Conservation (phyloP, 1,140 invertebrate genomes). For the Cotesia typhae region DNA sequence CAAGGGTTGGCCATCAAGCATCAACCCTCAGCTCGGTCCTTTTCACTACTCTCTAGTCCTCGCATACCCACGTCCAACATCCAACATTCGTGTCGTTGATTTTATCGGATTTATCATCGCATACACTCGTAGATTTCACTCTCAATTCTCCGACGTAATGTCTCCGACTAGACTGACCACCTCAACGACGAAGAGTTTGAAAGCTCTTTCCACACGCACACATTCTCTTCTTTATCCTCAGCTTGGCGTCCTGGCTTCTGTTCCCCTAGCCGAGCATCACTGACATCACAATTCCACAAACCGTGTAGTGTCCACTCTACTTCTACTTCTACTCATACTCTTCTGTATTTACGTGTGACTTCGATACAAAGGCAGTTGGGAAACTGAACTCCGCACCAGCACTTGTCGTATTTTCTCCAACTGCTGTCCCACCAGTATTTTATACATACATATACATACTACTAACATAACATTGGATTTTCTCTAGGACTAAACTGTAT, state of each 20-base stretch:
- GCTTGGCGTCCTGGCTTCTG: no score
- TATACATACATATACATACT: slow-evolving; percentile 8
- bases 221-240: not conserved
- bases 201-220: slow-evolving; percentile 22
- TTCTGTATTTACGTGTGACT: no score
- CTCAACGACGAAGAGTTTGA: slow-evolving; percentile 35
- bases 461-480: slow-evolving; percentile 20
- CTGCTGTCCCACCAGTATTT: no score
- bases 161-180: slow-evolving; percentile 32
- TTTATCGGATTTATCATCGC: slow-evolving; percentile 32
- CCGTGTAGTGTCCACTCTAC: not conserved
- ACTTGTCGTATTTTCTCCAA: slow-evolving; percentile 42
- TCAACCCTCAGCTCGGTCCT: slow-evolving; percentile 15
- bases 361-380: slow-evolving; percentile 46
- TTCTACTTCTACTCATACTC: slow-evolving; percentile 32
- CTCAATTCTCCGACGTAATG: slow-evolving; percentile 23
- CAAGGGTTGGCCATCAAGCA: not conserved
- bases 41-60: slow-evolving; percentile 11
- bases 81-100: not conserved
- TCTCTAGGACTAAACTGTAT: slow-evolving; percentile 28
- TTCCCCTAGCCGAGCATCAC: no score
- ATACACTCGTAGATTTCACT: slow-evolving; percentile 29
- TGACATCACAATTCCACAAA: not conserved
- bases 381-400: slow-evolving; percentile 51
- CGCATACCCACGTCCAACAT: slow-evolving; percentile 9